These are phyloP conservation scores for Pseudonaja textilis DNA, from an alignment of 2,113 vertebrate species.

Conservation along the genomic window DNA sequence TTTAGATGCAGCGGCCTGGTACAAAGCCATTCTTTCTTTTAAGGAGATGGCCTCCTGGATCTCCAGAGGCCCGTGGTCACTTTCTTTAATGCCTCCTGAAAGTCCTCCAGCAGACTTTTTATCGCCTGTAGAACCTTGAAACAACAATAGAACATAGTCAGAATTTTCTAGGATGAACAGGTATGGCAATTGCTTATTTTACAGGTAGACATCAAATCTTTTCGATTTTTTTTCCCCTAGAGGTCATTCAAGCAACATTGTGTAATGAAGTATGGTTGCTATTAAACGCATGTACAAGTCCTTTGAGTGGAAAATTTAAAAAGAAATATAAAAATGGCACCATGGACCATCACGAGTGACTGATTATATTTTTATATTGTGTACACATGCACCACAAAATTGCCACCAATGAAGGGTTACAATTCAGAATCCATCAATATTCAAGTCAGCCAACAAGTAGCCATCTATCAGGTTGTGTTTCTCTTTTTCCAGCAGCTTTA, in stretches of 20 bases:
- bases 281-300: not conserved
- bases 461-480: not conserved
- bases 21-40: conserved; percentile 83
- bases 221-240: not conserved
- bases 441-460: not conserved
- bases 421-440: not conserved
- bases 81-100: conserved; percentile 60
- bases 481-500: not conserved
- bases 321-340: not conserved
- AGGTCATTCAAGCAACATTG: not conserved
- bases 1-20: conserved; percentile 84
- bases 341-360: not conserved
- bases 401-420: not conserved
- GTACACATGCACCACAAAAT: not conserved
- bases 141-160: conserved; percentile 6
- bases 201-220: not conserved
- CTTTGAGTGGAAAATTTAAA: not conserved
- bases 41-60: conserved; percentile 77
- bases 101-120: conserved; percentile 63
- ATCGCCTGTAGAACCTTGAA: conserved; percentile 72
- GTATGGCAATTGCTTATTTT: not conserved
- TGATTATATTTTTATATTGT: not conserved
- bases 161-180: not conserved
- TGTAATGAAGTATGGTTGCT: not conserved
- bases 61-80: conserved; percentile 66